Base-by-base conservation (phyloP, 30 jellyfish, hydroid and myxozoan genomes). In the Turritopsis dohrnii region DNA sequence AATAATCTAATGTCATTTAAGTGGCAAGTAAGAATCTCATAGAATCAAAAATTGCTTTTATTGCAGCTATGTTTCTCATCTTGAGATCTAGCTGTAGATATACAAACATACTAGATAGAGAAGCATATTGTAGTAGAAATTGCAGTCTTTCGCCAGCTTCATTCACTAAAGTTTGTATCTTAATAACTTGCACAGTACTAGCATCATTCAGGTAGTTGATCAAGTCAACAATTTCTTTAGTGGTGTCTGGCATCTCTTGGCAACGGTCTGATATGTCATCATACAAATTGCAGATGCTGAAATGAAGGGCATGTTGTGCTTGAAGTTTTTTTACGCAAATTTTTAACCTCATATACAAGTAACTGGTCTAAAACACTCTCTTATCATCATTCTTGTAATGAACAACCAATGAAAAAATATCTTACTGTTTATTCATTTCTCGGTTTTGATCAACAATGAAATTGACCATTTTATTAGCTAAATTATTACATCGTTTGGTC, bases 221-320 rank as follows among this genome's bases (percentile, higher is more conserved):
- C 25, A 92, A 84, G 18, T 30, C 66, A 21, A 92, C 96, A 25
- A 92, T 69, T 29, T 92, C 98, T 28, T 88, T 71, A 16, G 96
- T 92, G 41, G 83, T 76, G 54, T 92, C 98, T 0, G 98, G 96
- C 88, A 88, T 92, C 79, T 92, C 98, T 81, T 92, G 98, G 77
- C 98, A 92, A 52, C 90, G 80, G 65, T 92, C 98, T 0, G 96
- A 92, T 16, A 92, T 88, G 65, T 87, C 95, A 54, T 92, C 98
- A 53, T 83, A 92, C 31, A 88, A 52, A 54, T 79, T 79, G 77
- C 98, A 92, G 28, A 92, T 84, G 72, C 98, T 92, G 86, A 52
- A 80, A 18, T 41, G 13, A 41, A 41, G 60, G 60, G 13, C 13
- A 13, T 41, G 5, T 3, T 41, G 13, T 5, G 60, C 5, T 3